Evolutionary conservation across 2,888 invertebrate species (phyloP).

Genomic region (Perithous albicinctus): DNA sequence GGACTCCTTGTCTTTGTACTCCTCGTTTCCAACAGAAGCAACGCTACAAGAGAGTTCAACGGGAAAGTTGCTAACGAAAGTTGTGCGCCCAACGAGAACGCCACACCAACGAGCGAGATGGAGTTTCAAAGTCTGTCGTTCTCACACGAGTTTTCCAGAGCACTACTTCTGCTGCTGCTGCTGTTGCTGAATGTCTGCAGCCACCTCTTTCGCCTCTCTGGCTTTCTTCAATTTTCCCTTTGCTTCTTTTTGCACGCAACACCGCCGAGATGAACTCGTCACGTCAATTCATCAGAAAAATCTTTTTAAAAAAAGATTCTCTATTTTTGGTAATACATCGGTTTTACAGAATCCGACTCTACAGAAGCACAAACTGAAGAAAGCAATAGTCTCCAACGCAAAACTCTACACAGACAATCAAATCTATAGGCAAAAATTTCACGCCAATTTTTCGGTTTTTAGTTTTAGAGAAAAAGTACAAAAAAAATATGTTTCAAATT

Average conservation of each 20-base stretch:
- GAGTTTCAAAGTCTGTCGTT: slow-evolving; percentile 48
- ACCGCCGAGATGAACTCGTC: slow-evolving; percentile 38
- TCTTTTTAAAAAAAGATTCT: slow-evolving; percentile 15
- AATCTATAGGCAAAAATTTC: too few relatives aligned
- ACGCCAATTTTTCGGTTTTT: too few relatives aligned
- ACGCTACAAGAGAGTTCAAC: slow-evolving; percentile 22
- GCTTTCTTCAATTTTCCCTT: slow-evolving; percentile 21
- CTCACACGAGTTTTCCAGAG: slow-evolving; percentile 36
- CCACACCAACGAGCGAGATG: not conserved
- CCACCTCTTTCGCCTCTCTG: slow-evolving; percentile 7
- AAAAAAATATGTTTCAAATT: too few relatives aligned
- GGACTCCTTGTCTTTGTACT: slow-evolving; percentile 49
- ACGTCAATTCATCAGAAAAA: slow-evolving; percentile 33
- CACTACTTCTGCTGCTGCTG: too few relatives aligned
- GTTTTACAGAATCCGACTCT: too few relatives aligned
- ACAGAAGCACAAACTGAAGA: too few relatives aligned
- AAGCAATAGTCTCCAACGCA: too few relatives aligned
- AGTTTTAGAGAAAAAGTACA: too few relatives aligned
- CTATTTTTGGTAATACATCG: too few relatives aligned
- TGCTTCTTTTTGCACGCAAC: slow-evolving; percentile 18
- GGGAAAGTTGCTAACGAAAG: slow-evolving; percentile 55
- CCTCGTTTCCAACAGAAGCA: slow-evolving; percentile 38
- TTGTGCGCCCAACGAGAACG: slow-evolving; percentile 18
- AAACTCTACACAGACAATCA: too few relatives aligned
- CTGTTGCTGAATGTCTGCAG: slow-evolving; percentile 23